These are phyloP conservation scores for Vombatus ursinus DNA, from an alignment of 2,113 vertebrate genomes.

Conservation along the genomic window DNA sequence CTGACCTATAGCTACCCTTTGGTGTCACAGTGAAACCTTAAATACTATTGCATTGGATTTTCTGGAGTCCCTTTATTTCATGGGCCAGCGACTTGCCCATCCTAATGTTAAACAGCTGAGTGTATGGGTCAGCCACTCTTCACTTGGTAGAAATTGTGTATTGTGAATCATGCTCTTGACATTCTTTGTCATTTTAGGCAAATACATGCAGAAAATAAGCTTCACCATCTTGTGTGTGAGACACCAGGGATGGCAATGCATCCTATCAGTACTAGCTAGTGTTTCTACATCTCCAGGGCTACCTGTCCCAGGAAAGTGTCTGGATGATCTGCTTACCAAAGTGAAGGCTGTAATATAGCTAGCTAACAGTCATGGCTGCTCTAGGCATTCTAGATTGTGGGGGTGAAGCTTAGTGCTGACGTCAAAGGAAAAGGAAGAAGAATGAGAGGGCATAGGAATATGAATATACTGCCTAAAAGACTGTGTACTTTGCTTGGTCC, in stretches of 20 bases:
- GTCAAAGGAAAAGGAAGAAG: conserved; percentile 42
- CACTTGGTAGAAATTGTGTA: not conserved
- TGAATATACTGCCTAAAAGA: conserved; percentile 59
- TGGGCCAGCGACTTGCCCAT: not conserved
- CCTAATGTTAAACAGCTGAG: not conserved
- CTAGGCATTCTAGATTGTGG: conserved; percentile 20
- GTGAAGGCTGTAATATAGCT: not conserved
- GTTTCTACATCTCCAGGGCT: not conserved
- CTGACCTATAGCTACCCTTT: not conserved
- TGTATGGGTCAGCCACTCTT: conserved; percentile 27
- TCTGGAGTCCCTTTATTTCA: conserved; percentile 7
- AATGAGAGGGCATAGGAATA: conserved; percentile 58
- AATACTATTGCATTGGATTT: conserved; percentile 39
- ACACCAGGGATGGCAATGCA: not conserved
- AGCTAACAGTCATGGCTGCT: not conserved
- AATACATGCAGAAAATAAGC: not conserved
- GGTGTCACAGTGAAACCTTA: not conserved
- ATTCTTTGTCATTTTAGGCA: not conserved
- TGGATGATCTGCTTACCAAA: not conserved
- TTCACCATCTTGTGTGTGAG: not conserved
- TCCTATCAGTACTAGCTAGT: not conserved
- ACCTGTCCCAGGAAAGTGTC: not conserved
- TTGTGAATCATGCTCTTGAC: not conserved
- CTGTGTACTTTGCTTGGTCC: conserved; percentile 65
- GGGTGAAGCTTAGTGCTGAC: not conserved